phyloP scores from a whole-genome alignment of 92 coral and sea anemone species.

The Isaurus tuberculatus region DNA sequence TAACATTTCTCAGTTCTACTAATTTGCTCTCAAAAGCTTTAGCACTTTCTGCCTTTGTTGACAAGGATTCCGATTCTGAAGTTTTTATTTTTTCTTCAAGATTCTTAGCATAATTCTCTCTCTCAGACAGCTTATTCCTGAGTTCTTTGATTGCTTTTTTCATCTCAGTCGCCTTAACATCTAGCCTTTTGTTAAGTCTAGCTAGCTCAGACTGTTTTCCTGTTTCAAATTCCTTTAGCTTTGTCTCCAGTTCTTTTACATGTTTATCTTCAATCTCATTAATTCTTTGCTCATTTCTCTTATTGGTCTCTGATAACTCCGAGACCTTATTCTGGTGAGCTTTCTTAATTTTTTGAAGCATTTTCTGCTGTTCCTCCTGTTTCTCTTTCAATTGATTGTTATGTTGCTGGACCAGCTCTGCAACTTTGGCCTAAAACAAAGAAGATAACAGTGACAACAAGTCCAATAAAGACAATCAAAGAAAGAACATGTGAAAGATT shows the following conservation, averaged over 20 bases:
- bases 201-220: conserved; percentile 96
- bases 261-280: conserved; percentile 84
- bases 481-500: too few relatives aligned
- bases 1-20: conserved; percentile 56
- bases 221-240: conserved; percentile 75
- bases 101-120: conserved; percentile 77
- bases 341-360: conserved; percentile 66
- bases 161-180: conserved; percentile 92
- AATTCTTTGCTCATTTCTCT: conserved; percentile 72
- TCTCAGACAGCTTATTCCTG: conserved; percentile 83
- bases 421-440: conserved; percentile 71
- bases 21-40: conserved; percentile 66
- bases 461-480: not conserved
- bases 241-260: conserved; percentile 66
- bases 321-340: conserved; percentile 76
- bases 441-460: not conserved
- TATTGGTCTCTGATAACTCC: conserved; percentile 73
- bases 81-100: conserved; percentile 77
- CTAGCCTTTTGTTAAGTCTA: conserved; percentile 85
- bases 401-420: conserved; percentile 85
- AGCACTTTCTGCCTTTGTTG: conserved; percentile 68
- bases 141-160: conserved; percentile 96
- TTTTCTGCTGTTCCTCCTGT: conserved; percentile 91
- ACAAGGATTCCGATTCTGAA: conserved; percentile 49
- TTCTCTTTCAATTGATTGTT: conserved; percentile 82